phyloP scores from a whole-genome alignment of 2,888 invertebrate species.

The Eristalis intricaria region DNA sequence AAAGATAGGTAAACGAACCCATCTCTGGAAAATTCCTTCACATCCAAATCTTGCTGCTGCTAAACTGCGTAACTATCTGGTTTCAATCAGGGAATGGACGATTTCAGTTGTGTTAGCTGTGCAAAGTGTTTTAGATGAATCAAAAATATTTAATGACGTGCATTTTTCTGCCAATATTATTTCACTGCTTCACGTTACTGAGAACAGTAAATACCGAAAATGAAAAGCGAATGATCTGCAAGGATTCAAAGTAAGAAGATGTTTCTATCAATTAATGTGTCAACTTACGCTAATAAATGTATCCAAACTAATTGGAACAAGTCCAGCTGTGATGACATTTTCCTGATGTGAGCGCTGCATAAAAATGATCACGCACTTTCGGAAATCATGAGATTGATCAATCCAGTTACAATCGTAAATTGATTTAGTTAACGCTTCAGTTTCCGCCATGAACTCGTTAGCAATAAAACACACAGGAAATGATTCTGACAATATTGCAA shows the following conservation, averaged over 20 bases:
- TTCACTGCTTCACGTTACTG: neutral
- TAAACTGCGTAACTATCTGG: too few relatives aligned
- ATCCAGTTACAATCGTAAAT: conserved; percentile 50
- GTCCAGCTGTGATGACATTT: conserved; percentile 23
- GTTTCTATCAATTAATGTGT: neutral
- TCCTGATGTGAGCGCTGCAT: conserved; percentile 44
- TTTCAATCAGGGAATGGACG: neutral
- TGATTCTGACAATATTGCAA: neutral
- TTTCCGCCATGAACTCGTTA: conserved; percentile 28
- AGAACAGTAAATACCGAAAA: conserved; percentile 41
- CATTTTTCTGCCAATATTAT: neutral
- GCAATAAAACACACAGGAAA: conserved; percentile 47
- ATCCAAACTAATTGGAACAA: conserved; percentile 22
- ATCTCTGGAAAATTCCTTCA: too few relatives aligned
- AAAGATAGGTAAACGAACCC: too few relatives aligned
- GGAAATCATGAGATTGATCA: conserved; percentile 23
- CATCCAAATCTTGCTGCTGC: too few relatives aligned
- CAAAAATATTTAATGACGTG: neutral
- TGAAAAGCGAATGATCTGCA: conserved; percentile 43
- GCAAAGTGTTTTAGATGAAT: neutral
- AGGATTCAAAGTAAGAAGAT: neutral
- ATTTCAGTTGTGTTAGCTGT: neutral
- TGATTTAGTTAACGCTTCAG: conserved; percentile 15
- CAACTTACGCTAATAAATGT: conserved; percentile 39
- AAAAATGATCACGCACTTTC: conserved; percentile 33